phyloP scores from a whole-genome alignment of 1,140 invertebrate genomes.

The Drosophila malerkotliana region DNA sequence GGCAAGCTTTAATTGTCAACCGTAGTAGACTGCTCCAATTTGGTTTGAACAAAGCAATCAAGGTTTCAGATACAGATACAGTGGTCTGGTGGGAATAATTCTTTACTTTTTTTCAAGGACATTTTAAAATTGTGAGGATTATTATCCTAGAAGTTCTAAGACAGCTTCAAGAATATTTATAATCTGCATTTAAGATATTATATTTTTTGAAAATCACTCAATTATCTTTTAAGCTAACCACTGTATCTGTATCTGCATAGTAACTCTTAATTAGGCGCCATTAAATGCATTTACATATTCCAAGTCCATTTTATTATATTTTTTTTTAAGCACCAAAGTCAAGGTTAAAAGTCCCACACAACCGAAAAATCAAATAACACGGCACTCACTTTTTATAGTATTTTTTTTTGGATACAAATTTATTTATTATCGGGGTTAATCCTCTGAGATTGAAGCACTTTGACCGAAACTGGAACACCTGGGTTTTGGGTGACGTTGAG shows the following conservation, averaged over 20 bases:
- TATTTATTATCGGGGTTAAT: slow-evolving; percentile 19
- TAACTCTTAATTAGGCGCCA: slow-evolving; percentile 24
- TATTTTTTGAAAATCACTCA: slow-evolving; percentile 6
- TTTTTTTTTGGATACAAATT: not conserved
- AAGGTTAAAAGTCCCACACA: slow-evolving; percentile 62
- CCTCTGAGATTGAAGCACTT: slow-evolving; percentile 38
- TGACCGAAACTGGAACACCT: slow-evolving; percentile 62
- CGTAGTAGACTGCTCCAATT: slow-evolving; percentile 50
- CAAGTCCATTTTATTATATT: slow-evolving; percentile 36
- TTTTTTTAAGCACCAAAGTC: slow-evolving; percentile 59
- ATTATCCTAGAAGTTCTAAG: not conserved
- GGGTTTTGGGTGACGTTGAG: slow-evolving; percentile 48
- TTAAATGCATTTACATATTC: slow-evolving; percentile 53
- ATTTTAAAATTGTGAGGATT: not conserved
- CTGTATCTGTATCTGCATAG: slow-evolving; percentile 35
- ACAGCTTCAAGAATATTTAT: not conserved
- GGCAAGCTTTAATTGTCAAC: slow-evolving; percentile 54
- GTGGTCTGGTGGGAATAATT: slow-evolving; percentile 12
- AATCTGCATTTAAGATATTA: not conserved
- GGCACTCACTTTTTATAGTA: slow-evolving; percentile 45
- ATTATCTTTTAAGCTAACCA: slow-evolving; percentile 1
- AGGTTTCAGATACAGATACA: slow-evolving; percentile 24
- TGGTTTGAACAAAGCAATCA: slow-evolving; percentile 44
- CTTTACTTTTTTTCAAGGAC: not conserved
- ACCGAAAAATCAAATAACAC: slow-evolving; percentile 8